These are phyloP conservation scores for Coelopa frigida DNA, from an alignment of 1,140 invertebrate genomes.

Conservation along the genomic window DNA sequence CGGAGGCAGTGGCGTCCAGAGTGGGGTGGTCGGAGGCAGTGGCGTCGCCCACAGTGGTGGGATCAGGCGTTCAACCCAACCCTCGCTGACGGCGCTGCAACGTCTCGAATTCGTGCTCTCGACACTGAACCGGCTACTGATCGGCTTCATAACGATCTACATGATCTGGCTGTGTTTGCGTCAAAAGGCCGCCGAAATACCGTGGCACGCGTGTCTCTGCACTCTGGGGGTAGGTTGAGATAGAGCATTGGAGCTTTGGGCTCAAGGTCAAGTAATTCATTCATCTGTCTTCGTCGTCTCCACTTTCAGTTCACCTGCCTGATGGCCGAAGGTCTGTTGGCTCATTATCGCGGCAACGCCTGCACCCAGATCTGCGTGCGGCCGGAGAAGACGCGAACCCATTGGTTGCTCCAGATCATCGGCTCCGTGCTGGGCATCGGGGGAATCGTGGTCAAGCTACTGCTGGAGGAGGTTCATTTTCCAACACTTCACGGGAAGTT, in stretches of 20 bases:
- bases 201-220: conserved; percentile 30
- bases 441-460: conserved; percentile 12
- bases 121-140: conserved; percentile 34
- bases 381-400: conserved; percentile 9
- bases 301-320: conserved; percentile 12
- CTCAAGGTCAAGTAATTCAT: conserved; percentile 2
- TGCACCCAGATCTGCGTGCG: conserved; percentile 6
- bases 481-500: conserved; percentile 11
- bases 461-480: conserved; percentile 10
- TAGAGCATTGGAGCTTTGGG: neutral
- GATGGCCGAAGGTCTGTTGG: conserved; percentile 18
- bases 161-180: conserved; percentile 36
- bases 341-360: conserved; percentile 15
- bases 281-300: neutral
- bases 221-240: conserved; percentile 24
- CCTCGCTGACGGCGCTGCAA: conserved; percentile 2
- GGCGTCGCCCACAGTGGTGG: too few relatives aligned
- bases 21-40: too few relatives aligned
- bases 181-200: conserved; percentile 21
- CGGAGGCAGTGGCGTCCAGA: too few relatives aligned
- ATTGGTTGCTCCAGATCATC: conserved; percentile 15
- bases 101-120: conserved; percentile 18
- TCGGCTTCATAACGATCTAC: conserved; percentile 39
- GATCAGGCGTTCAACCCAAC: too few relatives aligned
- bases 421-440: conserved; percentile 11